Conservation (phyloP, 2,113 vertebrate genomes). For the Brachypteracias leptosomus region DNA sequence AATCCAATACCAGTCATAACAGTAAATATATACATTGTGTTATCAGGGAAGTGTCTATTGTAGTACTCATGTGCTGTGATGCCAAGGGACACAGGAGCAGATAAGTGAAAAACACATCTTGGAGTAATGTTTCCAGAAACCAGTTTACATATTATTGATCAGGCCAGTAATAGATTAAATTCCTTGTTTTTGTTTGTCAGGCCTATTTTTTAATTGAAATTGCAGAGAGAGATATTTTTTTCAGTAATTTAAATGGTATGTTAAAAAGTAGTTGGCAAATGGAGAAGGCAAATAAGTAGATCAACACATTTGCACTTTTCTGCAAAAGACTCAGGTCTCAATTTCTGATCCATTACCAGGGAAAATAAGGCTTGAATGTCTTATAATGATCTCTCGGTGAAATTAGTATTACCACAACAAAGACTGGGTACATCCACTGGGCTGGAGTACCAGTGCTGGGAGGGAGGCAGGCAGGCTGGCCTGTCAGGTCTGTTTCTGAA, state of each 20-base stretch:
- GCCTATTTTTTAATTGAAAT: conserved; percentile 18
- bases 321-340: background rate
- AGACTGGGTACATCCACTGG: background rate
- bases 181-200: conserved; percentile 9
- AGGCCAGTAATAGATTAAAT: background rate
- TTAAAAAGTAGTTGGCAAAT: background rate
- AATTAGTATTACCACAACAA: background rate
- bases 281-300: background rate
- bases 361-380: background rate
- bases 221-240: background rate
- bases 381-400: background rate
- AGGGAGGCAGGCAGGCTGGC: background rate
- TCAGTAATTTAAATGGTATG: background rate
- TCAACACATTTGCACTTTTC: background rate
- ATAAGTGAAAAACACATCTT: background rate
- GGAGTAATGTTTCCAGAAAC: conserved; percentile 39
- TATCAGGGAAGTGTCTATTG: background rate
- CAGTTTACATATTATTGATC: conserved; percentile 14
- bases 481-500: background rate
- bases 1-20: background rate
- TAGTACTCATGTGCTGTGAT: background rate
- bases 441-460: background rate
- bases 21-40: conserved; percentile 5
- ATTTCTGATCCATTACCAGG: background rate
- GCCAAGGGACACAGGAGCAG: background rate